These are phyloP conservation scores for Drosophila yooni DNA, from an alignment of 2,888 invertebrate genomes.

Conservation along the genomic window DNA sequence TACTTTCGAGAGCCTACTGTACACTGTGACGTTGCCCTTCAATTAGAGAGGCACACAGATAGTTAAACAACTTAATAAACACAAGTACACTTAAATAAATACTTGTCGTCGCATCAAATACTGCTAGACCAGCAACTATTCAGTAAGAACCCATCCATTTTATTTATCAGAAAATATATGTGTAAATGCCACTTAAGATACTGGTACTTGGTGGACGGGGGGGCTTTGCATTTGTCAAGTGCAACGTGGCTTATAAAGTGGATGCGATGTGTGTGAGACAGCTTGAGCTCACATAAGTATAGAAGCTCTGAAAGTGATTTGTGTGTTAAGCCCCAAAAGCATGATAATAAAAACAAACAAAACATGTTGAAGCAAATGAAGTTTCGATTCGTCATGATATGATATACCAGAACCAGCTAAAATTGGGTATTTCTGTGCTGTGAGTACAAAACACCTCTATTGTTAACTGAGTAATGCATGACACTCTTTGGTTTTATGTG, in stretches of 20 bases:
- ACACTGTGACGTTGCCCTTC: constrained; percentile 36
- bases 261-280: constrained; percentile 35
- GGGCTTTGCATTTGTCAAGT: constrained; percentile 41
- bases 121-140: constrained; percentile 12
- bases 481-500: constrained; percentile 15
- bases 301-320: constrained; percentile 11
- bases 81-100: constrained; percentile 14
- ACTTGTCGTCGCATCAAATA: constrained; percentile 4
- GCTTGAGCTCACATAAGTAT: constrained; percentile 35
- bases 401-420: constrained; percentile 6
- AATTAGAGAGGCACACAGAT: constrained; percentile 24
- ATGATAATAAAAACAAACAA: constrained; percentile 17
- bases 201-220: constrained; percentile 52
- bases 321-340: neutral
- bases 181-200: constrained; percentile 63
- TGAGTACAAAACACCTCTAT: constrained; percentile 15
- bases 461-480: constrained; percentile 31
- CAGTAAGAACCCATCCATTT: constrained; percentile 62
- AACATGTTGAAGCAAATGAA: constrained; percentile 7
- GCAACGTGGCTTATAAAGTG: constrained; percentile 45
- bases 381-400: neutral
- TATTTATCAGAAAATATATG: constrained; percentile 61
- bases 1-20: neutral
- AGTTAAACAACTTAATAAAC: constrained; percentile 37
- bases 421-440: neutral